Conservation (phyloP, 2,888 invertebrate species). For the Kryphioiulus occultus region DNA sequence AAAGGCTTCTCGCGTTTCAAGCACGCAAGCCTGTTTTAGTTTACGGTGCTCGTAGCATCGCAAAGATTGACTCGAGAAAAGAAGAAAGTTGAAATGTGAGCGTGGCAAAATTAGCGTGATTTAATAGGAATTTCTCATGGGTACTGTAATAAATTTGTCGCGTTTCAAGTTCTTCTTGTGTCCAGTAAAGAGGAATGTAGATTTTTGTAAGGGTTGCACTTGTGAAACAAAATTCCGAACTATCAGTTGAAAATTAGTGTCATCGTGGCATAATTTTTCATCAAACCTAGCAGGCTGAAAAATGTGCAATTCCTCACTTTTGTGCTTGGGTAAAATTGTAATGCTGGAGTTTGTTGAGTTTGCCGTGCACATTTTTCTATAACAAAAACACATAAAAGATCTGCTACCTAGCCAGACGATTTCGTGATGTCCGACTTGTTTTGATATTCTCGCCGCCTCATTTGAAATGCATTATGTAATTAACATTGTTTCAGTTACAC, state of each 20-base stretch:
- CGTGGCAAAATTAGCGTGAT: neutral
- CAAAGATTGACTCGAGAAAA: neutral
- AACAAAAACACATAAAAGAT: no score
- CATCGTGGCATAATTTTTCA: neutral
- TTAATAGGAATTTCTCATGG: neutral
- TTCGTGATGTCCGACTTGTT: neutral
- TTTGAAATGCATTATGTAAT: conserved; percentile 19
- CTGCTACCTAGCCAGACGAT: neutral
- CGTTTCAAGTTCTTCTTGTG: neutral
- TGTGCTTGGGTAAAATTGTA: neutral
- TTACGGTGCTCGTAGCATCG: neutral
- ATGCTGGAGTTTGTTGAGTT: neutral
- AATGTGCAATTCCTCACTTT: neutral
- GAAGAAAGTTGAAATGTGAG: neutral
- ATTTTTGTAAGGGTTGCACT: neutral
- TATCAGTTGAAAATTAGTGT: neutral
- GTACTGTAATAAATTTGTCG: neutral
- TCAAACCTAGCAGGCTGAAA: neutral
- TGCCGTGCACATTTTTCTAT: neutral
- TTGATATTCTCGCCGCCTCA: neutral
- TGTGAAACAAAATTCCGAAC: neutral
- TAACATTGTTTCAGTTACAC: conserved; percentile 26
- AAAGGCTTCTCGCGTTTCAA: neutral
- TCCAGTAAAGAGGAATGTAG: neutral
- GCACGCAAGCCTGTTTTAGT: neutral